Percentiles rank a stretch among this genome's conserved stretches.
Conservation (phyloP, 2,797 vertebrate genomes). For the Bovichtus diacanthus region DNA sequence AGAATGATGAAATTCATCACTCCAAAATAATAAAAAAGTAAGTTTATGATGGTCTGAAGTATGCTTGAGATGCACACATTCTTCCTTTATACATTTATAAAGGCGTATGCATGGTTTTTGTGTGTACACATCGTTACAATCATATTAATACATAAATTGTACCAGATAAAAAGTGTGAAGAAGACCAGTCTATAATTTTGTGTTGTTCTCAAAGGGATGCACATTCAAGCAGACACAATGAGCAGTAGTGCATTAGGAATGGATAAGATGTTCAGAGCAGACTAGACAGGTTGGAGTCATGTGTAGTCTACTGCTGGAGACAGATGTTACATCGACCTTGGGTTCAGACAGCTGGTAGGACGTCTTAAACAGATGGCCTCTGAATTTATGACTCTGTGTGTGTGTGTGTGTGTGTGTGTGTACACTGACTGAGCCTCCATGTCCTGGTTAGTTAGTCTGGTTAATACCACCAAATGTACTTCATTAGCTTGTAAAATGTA, state of each 20-base stretch:
- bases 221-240: neutral
- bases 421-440: constrained; percentile 62
- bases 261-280: constrained; percentile 5
- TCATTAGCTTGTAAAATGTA: constrained; percentile 1
- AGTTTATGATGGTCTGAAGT: neutral
- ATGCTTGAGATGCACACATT: neutral
- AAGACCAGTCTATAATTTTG: neutral
- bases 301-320: constrained; percentile 25
- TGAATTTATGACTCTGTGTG: constrained; percentile 32
- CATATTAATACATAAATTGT: neutral
- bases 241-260: neutral
- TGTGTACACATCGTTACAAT: too few species aligned
- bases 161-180: neutral
- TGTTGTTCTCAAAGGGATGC: neutral
- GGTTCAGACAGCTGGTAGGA: constrained; percentile 83
- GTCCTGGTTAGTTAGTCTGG: neutral
- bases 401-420: constrained; percentile 2
- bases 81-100: too few species aligned
- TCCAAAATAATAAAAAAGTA: too few species aligned
- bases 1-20: too few species aligned
- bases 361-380: constrained; percentile 87
- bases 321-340: constrained; percentile 50
- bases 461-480: neutral
- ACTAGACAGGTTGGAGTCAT: constrained; percentile 6
- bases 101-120: too few species aligned